Percentiles rank a stretch among this genome's conserved stretches.
Evolutionary conservation across 2,113 vertebrate species (phyloP).

Genomic region (Microcebus jonahi): DNA sequence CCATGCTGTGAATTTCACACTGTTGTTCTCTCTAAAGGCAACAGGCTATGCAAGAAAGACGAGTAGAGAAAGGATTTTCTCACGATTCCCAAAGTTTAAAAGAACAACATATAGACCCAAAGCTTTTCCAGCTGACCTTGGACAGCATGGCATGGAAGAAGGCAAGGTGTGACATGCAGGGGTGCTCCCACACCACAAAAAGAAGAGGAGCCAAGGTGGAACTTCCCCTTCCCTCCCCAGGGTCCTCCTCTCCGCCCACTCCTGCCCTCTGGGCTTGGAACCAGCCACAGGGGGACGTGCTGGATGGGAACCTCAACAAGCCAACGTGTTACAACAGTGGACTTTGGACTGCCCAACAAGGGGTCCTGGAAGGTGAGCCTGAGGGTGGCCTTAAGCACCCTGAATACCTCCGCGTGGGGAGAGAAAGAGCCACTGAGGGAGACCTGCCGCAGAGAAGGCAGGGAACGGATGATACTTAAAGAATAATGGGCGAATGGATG

Average conservation of each 20-base stretch:
- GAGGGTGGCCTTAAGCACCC: not conserved
- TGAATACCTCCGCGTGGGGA: rapidly evolving
- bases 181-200: not conserved
- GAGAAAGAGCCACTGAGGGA: not conserved
- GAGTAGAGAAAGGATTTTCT: not conserved
- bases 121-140: not conserved
- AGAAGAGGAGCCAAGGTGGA: not conserved
- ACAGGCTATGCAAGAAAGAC: not conserved
- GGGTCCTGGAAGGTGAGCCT: not conserved
- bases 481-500: not conserved
- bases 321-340: not conserved
- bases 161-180: not conserved
- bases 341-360: not conserved
- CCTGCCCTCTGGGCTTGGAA: not conserved
- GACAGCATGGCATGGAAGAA: not conserved
- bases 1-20: not conserved
- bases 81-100: not conserved
- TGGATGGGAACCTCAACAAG: not conserved
- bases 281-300: too few species aligned
- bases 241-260: not conserved
- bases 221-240: not conserved
- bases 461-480: not conserved
- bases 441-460: not conserved
- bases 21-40: not conserved
- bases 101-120: not conserved